These are phyloP conservation scores for Phalloptychus januarius DNA, from an alignment of 2,797 vertebrate genomes.

Conservation along the genomic window DNA sequence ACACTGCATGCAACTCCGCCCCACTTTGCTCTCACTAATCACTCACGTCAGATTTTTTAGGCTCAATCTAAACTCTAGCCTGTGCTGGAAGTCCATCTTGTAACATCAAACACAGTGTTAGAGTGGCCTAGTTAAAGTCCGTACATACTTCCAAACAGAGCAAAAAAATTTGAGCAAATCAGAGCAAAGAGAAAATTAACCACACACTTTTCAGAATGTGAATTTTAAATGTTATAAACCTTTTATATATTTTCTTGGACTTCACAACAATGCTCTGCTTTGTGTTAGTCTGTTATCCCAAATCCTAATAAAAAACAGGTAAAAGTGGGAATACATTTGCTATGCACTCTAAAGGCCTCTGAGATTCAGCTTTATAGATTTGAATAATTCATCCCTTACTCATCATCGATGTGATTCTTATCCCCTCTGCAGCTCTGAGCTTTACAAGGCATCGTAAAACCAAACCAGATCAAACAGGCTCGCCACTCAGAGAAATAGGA, in stretches of 20 bases:
- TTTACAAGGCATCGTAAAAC: neutral
- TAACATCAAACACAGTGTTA: neutral
- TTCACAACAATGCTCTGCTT: neutral
- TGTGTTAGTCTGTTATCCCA: neutral
- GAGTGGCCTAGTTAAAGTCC: neutral
- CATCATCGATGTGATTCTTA: neutral
- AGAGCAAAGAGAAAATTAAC: neutral
- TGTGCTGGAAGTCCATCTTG: neutral
- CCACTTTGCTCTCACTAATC: too few relatives aligned
- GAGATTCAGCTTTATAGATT: neutral
- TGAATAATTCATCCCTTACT: neutral
- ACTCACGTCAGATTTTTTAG: too few relatives aligned
- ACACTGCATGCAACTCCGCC: too few relatives aligned
- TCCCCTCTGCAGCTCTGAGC: neutral
- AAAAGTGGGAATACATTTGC: neutral
- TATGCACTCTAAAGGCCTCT: neutral
- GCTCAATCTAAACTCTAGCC: neutral
- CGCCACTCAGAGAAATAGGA: conserved; percentile 6
- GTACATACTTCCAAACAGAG: neutral
- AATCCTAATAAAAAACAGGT: neutral
- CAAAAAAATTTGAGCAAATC: neutral
- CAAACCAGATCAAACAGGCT: conserved; percentile 10
- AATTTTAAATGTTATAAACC: neutral
- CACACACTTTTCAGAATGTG: neutral
- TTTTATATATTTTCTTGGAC: neutral